Percentiles rank a stretch among this genome's conserved stretches.
These are phyloP conservation scores for Rhabdornis inornatus DNA, from an alignment of 2,113 vertebrate species.

Conservation along the genomic window DNA sequence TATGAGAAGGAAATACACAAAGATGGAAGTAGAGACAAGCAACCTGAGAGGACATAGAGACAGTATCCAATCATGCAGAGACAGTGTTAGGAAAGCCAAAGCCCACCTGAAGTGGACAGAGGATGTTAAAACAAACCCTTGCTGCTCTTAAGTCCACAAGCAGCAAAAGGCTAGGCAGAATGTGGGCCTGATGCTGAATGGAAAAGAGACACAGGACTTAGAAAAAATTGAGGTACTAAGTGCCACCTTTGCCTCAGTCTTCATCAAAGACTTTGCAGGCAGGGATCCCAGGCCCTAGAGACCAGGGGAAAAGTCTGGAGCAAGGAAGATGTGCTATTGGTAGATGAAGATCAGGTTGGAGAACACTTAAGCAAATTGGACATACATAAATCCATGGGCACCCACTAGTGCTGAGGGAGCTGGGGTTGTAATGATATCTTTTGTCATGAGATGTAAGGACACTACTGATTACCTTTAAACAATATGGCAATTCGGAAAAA, in stretches of 20 bases:
- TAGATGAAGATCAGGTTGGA: background rate
- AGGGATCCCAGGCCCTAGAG: background rate
- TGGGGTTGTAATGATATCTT: background rate
- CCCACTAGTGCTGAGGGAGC: background rate
- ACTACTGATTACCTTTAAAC: background rate
- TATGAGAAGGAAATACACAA: background rate
- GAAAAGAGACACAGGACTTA: background rate
- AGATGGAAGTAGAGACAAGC: background rate
- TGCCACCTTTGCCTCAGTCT: background rate
- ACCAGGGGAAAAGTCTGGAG: background rate
- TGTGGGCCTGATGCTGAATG: background rate
- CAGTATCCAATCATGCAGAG: background rate
- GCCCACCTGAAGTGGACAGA: background rate
- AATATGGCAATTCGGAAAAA: background rate
- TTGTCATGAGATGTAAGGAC: background rate
- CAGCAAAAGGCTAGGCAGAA: background rate
- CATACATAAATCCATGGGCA: background rate
- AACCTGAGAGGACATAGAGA: background rate
- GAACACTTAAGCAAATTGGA: background rate
- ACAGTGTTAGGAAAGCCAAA: background rate
- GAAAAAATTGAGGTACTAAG: background rate
- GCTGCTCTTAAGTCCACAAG: background rate
- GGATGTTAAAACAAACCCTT: background rate
- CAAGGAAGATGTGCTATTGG: background rate
- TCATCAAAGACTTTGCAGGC: background rate